phyloP scores from a whole-genome alignment of 2,113 vertebrate species.

The Myrmecobius fasciatus region DNA sequence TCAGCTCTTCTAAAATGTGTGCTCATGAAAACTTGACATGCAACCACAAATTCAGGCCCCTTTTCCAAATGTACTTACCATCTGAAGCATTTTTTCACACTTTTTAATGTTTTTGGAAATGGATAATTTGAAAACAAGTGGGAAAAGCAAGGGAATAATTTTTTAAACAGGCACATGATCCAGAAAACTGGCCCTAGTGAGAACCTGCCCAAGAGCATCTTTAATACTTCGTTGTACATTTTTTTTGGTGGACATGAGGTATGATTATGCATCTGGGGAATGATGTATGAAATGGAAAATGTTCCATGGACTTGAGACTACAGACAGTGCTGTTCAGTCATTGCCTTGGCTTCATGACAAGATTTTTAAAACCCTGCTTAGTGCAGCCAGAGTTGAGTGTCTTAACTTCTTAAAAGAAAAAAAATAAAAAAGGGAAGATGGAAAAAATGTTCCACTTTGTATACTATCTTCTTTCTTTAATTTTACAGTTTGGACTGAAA shows the following conservation, averaged over 20 bases:
- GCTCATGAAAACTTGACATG: slow-evolving; percentile 9
- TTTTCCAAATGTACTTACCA: slow-evolving; percentile 53
- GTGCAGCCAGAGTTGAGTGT: background rate
- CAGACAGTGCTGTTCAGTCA: slow-evolving; percentile 41
- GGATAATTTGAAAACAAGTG: slow-evolving; percentile 52
- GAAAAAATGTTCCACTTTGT: slow-evolving; percentile 11
- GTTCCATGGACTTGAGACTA: slow-evolving; percentile 34
- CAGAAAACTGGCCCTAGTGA: slow-evolving; percentile 51
- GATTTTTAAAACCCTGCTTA: slow-evolving; percentile 37
- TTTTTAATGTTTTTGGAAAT: slow-evolving; percentile 54
- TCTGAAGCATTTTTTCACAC: slow-evolving; percentile 42
- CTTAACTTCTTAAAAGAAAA: slow-evolving; percentile 33
- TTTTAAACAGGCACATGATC: slow-evolving; percentile 47
- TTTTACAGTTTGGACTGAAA: slow-evolving; percentile 12
- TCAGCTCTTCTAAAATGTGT: slow-evolving; percentile 10
- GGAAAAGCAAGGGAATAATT: slow-evolving; percentile 51
- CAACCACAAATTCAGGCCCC: slow-evolving; percentile 27
- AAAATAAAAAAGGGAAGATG: background rate
- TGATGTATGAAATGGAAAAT: slow-evolving; percentile 60
- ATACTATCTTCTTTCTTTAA: background rate
- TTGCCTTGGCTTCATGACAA: slow-evolving; percentile 40
- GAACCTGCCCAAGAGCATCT: slow-evolving; percentile 47
- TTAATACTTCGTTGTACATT: slow-evolving; percentile 44
- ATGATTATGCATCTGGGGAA: slow-evolving; percentile 55
- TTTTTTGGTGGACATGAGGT: slow-evolving; percentile 31